These are phyloP conservation scores for Plebejus anna DNA, from an alignment of 2,888 invertebrate genomes.

Conservation along the genomic window DNA sequence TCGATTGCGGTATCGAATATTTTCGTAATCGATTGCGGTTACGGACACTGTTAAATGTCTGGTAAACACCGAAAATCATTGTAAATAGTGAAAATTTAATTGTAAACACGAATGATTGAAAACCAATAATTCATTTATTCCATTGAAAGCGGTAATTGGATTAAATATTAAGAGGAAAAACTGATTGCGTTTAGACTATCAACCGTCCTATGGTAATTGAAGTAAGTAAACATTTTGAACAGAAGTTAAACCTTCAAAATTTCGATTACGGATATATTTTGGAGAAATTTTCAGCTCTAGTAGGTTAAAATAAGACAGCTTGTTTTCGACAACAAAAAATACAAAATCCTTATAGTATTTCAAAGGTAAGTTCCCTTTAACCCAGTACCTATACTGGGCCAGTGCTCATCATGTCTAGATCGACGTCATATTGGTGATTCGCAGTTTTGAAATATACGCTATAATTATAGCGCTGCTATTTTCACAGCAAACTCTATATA, in stretches of 20 bases:
- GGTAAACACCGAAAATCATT: not conserved
- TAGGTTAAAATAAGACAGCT: not conserved
- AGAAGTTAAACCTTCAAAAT: not conserved
- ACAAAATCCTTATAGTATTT: not conserved
- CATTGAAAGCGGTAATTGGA: not conserved
- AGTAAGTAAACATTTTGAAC: not conserved
- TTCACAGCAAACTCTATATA: no score
- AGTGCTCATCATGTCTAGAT: no score
- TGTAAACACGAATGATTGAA: not conserved
- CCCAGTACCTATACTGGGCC: no score
- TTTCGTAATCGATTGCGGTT: not conserved
- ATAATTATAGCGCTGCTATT: no score
- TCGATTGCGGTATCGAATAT: not conserved
- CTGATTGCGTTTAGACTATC: not conserved
- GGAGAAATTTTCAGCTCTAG: not conserved
- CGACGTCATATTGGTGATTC: no score
- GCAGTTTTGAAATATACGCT: no score
- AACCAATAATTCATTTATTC: constrained; percentile 4
- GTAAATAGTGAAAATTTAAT: not conserved
- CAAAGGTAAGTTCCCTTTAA: no score
- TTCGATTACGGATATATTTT: not conserved
- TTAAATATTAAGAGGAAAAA: not conserved
- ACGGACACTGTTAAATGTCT: not conserved
- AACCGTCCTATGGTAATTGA: not conserved
- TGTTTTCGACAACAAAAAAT: not conserved